Percentiles rank a stretch among this genome's conserved stretches.
Conservation (phyloP, 92 coral and sea anemone genomes). For the Desmophyllum pertusum region DNA sequence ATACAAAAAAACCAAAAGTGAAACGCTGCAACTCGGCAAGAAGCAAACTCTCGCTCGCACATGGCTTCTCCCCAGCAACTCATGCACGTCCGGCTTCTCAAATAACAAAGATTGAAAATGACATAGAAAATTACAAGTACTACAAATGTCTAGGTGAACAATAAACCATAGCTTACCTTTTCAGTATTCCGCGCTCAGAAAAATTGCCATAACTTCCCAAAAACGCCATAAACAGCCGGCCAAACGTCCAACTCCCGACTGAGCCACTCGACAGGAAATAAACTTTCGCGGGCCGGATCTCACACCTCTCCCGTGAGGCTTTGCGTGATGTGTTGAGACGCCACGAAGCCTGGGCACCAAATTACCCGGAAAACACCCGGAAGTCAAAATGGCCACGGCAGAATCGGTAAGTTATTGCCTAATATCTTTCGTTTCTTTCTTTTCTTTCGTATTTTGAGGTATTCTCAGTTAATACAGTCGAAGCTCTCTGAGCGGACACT, state of each 20-base stretch:
- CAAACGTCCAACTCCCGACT: not conserved
- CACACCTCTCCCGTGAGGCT: conserved; percentile 14
- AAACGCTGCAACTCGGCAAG: not conserved
- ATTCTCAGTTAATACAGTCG: not conserved
- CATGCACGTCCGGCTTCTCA: conserved; percentile 4
- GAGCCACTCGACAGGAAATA: not conserved
- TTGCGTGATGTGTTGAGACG: not conserved
- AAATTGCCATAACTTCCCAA: not conserved
- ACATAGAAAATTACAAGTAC: not conserved
- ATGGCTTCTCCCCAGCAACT: not conserved
- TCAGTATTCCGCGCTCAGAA: not conserved
- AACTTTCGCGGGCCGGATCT: conserved; percentile 5
- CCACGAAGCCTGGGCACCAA: not conserved
- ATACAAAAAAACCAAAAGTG: not conserved
- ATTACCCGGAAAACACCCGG: not conserved
- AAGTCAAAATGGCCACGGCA: not conserved
- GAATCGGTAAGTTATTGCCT: not conserved
- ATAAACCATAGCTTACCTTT: not conserved
- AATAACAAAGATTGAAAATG: not conserved
- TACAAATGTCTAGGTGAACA: not conserved
- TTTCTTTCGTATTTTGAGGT: not conserved
- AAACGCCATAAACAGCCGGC: not conserved
- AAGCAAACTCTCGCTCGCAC: not conserved
- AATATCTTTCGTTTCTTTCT: not conserved
- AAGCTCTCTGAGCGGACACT: too few species aligned